Evolutionary conservation across 2,888 invertebrate species (phyloP).

Genomic region (Lobophora halterata): DNA sequence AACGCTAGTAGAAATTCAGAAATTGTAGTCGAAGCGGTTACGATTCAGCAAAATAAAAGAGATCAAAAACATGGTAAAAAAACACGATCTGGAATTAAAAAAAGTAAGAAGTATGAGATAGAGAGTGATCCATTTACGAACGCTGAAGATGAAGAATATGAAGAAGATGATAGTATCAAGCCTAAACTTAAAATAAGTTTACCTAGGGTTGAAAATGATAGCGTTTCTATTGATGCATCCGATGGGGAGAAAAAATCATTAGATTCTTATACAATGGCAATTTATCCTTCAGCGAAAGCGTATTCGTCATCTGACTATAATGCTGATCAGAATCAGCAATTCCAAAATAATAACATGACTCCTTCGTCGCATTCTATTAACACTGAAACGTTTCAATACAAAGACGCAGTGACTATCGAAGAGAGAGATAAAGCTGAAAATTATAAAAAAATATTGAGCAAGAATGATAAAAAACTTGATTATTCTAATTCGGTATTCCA

Average conservation of each 20-base stretch:
- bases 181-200: constrained; percentile 49
- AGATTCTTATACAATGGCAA: constrained; percentile 42
- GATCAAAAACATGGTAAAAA: constrained; percentile 4
- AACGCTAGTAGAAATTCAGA: constrained; percentile 30
- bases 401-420: constrained; percentile 19
- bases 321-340: constrained; percentile 22
- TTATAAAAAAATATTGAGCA: constrained; percentile 17
- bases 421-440: constrained; percentile 5
- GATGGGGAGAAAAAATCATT: constrained; percentile 49
- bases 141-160: constrained; percentile 31
- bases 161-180: constrained; percentile 42
- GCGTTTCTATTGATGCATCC: constrained; percentile 39
- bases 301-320: constrained; percentile 34
- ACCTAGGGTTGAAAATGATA: constrained; percentile 46
- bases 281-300: constrained; percentile 37
- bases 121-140: constrained; percentile 22
- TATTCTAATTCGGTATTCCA: constrained; percentile 2
- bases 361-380: constrained; percentile 35
- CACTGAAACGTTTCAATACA: constrained; percentile 29
- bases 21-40: constrained; percentile 32
- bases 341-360: constrained; percentile 16
- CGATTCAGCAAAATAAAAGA: constrained; percentile 24
- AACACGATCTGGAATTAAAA: constrained; percentile 2
- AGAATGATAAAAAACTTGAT: constrained; percentile 9
- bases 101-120: constrained; percentile 9